A percentile compares a stretch with the other conserved stretches of the same genome.
Evolutionary conservation across 2,888 invertebrate species (phyloP).

Genomic region (Oxytorus armatus): DNA sequence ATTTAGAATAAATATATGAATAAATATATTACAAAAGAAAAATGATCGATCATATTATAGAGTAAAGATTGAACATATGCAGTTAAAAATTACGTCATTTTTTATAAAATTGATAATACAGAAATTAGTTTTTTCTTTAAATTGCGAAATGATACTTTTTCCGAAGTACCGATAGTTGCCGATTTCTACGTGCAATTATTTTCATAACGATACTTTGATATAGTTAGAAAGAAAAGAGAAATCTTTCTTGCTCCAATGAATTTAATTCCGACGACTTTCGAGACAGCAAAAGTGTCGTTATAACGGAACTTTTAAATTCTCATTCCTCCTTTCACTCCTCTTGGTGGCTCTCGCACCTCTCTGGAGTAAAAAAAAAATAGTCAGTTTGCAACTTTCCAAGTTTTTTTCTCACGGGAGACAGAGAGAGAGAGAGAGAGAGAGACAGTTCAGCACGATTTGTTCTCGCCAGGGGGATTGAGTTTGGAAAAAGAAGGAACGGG

Average conservation of each 20-base stretch:
- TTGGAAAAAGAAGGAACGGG: conserved; percentile 7
- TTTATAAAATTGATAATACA: no score
- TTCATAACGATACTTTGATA: not conserved
- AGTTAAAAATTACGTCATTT: no score
- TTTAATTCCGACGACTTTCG: conserved; percentile 38
- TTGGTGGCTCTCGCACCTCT: conserved; percentile 2
- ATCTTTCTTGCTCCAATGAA: conserved; percentile 4
- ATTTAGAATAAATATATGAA: no score
- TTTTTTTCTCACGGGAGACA: no score
- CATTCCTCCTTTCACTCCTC: conserved; percentile 1
- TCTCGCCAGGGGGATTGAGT: conserved; percentile 58
- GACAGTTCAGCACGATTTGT: conserved; percentile 61
- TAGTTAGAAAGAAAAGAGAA: not conserved
- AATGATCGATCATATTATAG: no score
- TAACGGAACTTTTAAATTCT: conserved; percentile 44
- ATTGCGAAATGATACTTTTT: not conserved
- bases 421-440: no score
- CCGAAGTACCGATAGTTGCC: no score
- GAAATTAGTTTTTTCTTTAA: not conserved
- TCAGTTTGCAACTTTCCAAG: conserved; percentile 58
- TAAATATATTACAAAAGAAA: no score
- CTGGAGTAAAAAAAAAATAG: conserved; percentile 59
- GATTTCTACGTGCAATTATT: no score
- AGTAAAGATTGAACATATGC: no score
- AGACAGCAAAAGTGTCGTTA: conserved; percentile 22